Conservation (phyloP, 2,113 vertebrate genomes). For the Siniperca knerii region DNA sequence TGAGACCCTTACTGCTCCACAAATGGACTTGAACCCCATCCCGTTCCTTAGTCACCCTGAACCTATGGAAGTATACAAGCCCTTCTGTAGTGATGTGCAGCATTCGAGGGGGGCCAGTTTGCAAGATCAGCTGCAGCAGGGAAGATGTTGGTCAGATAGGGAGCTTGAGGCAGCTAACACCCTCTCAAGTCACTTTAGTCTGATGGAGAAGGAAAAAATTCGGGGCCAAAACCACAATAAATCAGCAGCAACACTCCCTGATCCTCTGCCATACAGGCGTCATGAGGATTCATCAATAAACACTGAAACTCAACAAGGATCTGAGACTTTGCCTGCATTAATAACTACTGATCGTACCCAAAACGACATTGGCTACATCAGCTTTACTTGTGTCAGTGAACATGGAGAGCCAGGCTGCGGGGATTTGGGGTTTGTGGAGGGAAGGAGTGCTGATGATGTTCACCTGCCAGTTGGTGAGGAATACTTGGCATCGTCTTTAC, state of each 20-base stretch:
- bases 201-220: neutral
- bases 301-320: neutral
- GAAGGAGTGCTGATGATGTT: neutral
- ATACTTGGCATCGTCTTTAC: neutral
- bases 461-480: neutral
- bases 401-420: neutral
- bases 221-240: neutral
- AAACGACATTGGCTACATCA: neutral
- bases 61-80: neutral
- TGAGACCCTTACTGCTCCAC: neutral
- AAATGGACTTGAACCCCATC: neutral
- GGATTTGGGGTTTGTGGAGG: neutral
- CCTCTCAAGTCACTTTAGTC: slow-evolving; percentile 28
- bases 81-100: neutral
- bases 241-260: neutral
- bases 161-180: slow-evolving; percentile 57
- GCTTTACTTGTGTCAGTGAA: neutral
- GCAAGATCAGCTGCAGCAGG: neutral
- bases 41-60: neutral
- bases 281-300: neutral
- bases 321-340: neutral
- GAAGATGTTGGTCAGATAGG: neutral
- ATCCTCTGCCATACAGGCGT: neutral
- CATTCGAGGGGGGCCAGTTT: neutral
- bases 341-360: neutral